Base-by-base conservation (phyloP, 2,888 invertebrate genomes). In the Drosophila emarginata region DNA sequence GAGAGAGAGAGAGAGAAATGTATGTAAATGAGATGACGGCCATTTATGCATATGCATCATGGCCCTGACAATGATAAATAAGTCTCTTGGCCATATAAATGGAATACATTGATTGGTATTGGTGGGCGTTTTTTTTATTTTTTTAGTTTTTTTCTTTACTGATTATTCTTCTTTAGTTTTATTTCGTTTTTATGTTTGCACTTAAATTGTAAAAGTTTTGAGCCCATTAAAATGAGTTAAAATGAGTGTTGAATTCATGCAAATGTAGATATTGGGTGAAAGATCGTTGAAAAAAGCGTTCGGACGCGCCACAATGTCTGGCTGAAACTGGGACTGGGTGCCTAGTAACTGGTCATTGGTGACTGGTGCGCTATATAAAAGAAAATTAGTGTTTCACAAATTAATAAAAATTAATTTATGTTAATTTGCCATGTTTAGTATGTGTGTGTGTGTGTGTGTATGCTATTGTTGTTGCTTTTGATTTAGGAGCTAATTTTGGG, bases 371-470 rank as follows among this genome's bases (percentile, higher is more conserved):
- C 64, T 72, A 72, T 71, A 71, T 76, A 71, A 79, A 77, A 72
- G 74, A 80, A 76, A 87, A 85, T 79, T 82, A 82, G 79, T 82
- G 76, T 82, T 79, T 76, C 80, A 75, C 82, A 82, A 85, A 85
- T 87, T 82, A 82, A 84, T 87, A 77, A 84, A 77, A 82, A 57
- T 79, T 84, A 87, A 82, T 80, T 80, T 86, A 86, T 85, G 85
- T 66, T 85, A 84, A 85, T 85, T 82, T 73, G 36, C 64, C 57
- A 23, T 68, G 72, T 69, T 81, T 4, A 5, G 26, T 26, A 5
- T 26, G 64, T 36, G 58, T 52, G 54, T 54, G 26, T 26, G 26
- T 26, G 4, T 26, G 5, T 26, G 18, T 21, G 1, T 32, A 28
- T 45, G 40, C 15, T 52, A 39, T 28, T 40, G 51, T 36, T 52